Conservation (phyloP, 2,888 invertebrate genomes). For the Ptychoptera albimana region DNA sequence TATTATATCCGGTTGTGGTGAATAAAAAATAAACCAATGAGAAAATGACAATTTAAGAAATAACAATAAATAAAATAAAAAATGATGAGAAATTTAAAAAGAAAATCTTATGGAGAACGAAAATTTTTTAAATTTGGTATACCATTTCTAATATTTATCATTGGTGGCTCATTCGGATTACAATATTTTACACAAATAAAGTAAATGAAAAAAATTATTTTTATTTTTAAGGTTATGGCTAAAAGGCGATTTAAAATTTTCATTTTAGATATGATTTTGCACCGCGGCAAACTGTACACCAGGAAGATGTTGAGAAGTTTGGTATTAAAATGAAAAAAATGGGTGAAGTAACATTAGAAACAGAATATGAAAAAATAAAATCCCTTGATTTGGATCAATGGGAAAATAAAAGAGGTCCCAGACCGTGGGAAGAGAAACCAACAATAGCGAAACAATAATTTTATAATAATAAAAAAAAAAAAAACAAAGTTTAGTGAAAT, state of each 20-base stretch:
- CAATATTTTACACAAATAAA: constrained; percentile 57
- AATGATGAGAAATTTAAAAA: background rate
- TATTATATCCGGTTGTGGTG: background rate
- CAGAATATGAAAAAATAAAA: constrained; percentile 56
- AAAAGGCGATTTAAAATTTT: background rate
- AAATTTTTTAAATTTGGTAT: constrained; percentile 43
- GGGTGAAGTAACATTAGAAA: constrained; percentile 54
- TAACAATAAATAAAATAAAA: background rate
- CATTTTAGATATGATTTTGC: constrained; percentile 40
- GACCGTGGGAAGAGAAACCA: constrained; percentile 69
- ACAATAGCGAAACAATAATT: background rate
- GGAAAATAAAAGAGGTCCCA: constrained; percentile 70
- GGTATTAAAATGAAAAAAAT: constrained; percentile 50
- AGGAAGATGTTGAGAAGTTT: constrained; percentile 46
- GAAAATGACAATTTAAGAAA: background rate
- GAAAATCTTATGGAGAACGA: background rate
- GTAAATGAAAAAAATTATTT: constrained; percentile 26
- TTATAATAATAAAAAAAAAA: no score
- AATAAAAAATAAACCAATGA: background rate
- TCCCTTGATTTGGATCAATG: constrained; percentile 62
- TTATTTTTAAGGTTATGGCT: constrained; percentile 6
- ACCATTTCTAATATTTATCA: constrained; percentile 54
- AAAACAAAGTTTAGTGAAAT: background rate
- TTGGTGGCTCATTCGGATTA: constrained; percentile 64
- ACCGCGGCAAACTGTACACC: constrained; percentile 37